These are phyloP conservation scores for Leucopsar rothschildi DNA, from an alignment of 2,113 vertebrate species.

Conservation along the genomic window DNA sequence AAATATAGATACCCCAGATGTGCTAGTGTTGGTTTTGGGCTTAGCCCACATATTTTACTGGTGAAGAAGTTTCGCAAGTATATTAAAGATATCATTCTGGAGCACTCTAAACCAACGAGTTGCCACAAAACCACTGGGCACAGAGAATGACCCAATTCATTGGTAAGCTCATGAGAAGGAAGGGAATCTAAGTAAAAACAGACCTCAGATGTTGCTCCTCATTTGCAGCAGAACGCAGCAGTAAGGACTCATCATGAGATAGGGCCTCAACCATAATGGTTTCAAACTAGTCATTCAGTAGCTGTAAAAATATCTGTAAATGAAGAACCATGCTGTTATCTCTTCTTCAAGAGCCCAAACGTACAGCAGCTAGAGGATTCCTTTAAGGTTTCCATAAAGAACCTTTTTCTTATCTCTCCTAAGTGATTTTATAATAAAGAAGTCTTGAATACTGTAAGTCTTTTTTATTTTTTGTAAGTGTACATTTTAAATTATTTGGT, in stretches of 20 bases:
- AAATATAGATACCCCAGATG: neutral
- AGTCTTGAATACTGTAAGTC: neutral
- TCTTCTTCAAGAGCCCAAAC: neutral
- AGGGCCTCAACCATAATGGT: fast-evolving
- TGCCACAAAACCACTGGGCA: neutral
- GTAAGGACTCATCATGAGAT: neutral
- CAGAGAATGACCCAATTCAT: neutral
- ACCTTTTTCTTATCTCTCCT: neutral
- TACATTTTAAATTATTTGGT: neutral
- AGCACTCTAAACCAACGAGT: neutral
- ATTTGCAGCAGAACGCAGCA: neutral
- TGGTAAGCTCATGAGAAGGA: neutral
- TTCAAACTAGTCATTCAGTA: neutral
- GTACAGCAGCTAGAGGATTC: neutral
- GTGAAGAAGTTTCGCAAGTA: neutral
- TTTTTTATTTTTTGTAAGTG: neutral
- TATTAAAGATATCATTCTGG: conserved; percentile 3
- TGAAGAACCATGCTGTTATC: neutral
- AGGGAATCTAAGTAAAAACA: neutral
- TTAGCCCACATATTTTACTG: conserved; percentile 22
- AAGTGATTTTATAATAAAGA: neutral
- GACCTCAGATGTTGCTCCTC: neutral
- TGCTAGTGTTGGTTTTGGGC: conserved; percentile 38
- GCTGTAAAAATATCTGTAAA: neutral
- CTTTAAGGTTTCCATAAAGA: neutral